Conservation (phyloP, 2,797 vertebrate genomes). For the Rhodeus uyekii region DNA sequence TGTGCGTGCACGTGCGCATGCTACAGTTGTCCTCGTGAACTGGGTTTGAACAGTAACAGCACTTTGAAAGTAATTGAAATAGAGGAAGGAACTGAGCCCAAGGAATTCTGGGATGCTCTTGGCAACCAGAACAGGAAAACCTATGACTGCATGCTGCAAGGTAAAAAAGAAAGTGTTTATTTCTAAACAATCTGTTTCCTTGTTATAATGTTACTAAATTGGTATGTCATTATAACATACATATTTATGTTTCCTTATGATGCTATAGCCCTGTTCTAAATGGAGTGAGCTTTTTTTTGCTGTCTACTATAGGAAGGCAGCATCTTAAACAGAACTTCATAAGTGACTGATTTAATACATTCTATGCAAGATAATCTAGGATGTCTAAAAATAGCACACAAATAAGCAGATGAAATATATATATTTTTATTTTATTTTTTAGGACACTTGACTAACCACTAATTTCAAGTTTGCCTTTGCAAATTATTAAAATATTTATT, state of each 20-base stretch:
- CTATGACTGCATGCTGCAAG: constrained; percentile 84
- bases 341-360: not conserved
- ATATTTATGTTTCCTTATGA: not conserved
- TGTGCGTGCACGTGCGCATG: constrained; percentile 8
- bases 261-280: not conserved
- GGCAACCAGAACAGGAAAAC: constrained; percentile 74
- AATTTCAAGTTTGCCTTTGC: not conserved
- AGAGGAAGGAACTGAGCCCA: constrained; percentile 77
- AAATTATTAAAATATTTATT: no score
- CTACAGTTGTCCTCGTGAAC: constrained; percentile 72
- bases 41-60: constrained; percentile 70
- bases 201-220: not conserved
- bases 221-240: not conserved
- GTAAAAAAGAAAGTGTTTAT: constrained; percentile 56
- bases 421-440: not conserved
- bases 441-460: not conserved
- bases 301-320: not conserved
- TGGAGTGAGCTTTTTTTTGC: not conserved
- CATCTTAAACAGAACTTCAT: not conserved
- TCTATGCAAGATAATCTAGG: not conserved
- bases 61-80: constrained; percentile 72
- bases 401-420: not conserved
- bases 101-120: constrained; percentile 71
- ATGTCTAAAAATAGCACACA: not conserved
- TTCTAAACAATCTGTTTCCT: not conserved